phyloP scores from a whole-genome alignment of 2,888 invertebrate species.

The Orthosia cruda region DNA sequence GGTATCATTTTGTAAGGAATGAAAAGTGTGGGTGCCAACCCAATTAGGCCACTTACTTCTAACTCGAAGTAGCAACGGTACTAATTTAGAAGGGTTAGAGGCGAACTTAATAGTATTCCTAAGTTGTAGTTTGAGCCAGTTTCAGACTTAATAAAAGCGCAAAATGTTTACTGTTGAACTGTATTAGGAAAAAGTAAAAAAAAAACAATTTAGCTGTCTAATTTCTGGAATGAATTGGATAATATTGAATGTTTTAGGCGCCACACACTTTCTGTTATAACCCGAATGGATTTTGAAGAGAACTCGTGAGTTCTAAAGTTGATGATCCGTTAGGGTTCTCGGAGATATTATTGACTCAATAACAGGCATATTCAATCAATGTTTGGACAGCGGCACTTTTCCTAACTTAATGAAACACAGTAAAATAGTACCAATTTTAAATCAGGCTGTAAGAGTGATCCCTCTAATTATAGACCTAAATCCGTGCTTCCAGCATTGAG shows the following conservation, averaged over 20 bases:
- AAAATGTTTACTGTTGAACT: background rate
- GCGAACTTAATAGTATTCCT: constrained; percentile 40
- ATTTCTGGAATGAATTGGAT: background rate
- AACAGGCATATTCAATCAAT: no score
- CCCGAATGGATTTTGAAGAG: no score
- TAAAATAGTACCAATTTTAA: no score
- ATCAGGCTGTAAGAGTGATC: no score
- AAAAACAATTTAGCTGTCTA: background rate
- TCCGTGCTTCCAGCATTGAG: no score
- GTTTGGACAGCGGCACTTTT: no score
- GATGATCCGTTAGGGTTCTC: no score
- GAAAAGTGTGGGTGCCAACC: constrained; percentile 73
- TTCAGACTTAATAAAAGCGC: background rate
- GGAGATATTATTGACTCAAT: no score
- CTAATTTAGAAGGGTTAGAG: constrained; percentile 67
- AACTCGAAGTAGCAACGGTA: constrained; percentile 67
- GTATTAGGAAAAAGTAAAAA: background rate
- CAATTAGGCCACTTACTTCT: constrained; percentile 79
- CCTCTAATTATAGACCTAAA: no score
- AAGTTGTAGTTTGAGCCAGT: background rate
- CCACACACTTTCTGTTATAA: background rate
- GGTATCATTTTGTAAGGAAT: constrained; percentile 50
- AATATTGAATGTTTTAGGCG: background rate
- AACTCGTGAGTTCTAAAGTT: no score
- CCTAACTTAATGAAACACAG: no score